Conservation (phyloP, 2,797 vertebrate genomes). For the Mormyrops attenuatus region DNA sequence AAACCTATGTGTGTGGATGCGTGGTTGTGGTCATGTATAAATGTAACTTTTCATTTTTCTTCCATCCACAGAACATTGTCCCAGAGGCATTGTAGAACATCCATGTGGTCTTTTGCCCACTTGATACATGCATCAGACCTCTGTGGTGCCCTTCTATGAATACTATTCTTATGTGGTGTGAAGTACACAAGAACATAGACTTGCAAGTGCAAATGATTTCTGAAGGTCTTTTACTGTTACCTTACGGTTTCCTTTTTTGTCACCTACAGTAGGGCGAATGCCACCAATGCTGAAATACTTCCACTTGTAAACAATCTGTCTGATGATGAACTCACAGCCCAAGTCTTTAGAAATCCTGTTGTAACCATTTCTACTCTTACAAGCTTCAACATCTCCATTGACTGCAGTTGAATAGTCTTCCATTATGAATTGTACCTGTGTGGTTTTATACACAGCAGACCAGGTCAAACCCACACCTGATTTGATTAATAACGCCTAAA, state of each 20-base stretch:
- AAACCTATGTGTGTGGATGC: not conserved
- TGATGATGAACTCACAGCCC: not conserved
- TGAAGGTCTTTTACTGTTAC: not conserved
- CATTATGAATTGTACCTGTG: not conserved
- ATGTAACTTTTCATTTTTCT: not conserved
- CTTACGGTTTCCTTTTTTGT: not conserved
- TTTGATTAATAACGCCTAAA: not conserved
- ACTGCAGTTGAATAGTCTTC: not conserved
- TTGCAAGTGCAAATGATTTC: not conserved
- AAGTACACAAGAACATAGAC: not conserved
- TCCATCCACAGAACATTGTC: not conserved
- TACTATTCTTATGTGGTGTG: not conserved
- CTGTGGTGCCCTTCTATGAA: not conserved
- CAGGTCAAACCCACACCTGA: not conserved
- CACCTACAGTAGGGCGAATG: not conserved
- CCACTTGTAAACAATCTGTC: not conserved
- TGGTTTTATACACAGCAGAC: not conserved
- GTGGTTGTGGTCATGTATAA: not conserved
- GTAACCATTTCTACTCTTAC: not conserved
- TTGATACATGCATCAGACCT: not conserved
- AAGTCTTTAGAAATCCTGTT: slow-evolving; percentile 1
- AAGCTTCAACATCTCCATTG: not conserved
- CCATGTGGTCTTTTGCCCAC: not conserved
- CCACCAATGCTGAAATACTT: not conserved
- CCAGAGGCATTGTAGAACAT: not conserved